phyloP scores from a whole-genome alignment of 2,797 vertebrate species.

The Hylomyscus alleni region DNA sequence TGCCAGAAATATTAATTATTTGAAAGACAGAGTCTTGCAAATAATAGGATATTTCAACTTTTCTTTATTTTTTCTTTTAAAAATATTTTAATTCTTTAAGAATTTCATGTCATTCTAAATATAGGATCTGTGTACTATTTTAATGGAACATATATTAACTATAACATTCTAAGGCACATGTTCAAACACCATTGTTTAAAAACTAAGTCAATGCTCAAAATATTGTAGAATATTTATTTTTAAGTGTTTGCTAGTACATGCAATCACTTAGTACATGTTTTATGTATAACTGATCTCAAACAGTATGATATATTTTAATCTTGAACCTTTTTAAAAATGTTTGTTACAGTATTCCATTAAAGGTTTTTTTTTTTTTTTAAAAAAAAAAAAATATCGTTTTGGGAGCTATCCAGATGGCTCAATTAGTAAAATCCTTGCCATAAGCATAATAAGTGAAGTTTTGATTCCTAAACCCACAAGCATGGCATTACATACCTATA shows the following conservation, averaged over 20 bases:
- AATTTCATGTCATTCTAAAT: not conserved
- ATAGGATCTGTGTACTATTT: not conserved
- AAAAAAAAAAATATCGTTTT: not conserved
- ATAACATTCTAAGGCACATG: constrained; percentile 14
- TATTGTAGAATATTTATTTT: constrained; percentile 4
- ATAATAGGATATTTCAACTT: not conserved
- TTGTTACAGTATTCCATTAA: constrained; percentile 36
- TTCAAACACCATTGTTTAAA: constrained; percentile 22
- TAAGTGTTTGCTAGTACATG: not conserved
- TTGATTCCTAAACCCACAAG: not conserved
- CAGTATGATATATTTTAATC: not conserved
- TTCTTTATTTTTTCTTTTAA: not conserved
- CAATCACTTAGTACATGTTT: too few relatives aligned
- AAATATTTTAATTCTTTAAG: not conserved
- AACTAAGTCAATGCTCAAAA: not conserved
- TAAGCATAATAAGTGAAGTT: not conserved
- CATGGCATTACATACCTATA: not conserved
- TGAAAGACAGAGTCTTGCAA: not conserved
- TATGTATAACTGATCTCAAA: constrained; percentile 4
- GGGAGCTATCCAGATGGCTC: not conserved
- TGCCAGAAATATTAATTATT: constrained; percentile 33
- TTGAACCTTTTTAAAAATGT: constrained; percentile 33
- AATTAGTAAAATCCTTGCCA: not conserved
- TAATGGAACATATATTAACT: not conserved
- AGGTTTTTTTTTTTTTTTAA: not conserved